Evolutionary conservation across 2,113 vertebrate genomes (phyloP).

Genomic region (Aphyosemion australe): DNA sequence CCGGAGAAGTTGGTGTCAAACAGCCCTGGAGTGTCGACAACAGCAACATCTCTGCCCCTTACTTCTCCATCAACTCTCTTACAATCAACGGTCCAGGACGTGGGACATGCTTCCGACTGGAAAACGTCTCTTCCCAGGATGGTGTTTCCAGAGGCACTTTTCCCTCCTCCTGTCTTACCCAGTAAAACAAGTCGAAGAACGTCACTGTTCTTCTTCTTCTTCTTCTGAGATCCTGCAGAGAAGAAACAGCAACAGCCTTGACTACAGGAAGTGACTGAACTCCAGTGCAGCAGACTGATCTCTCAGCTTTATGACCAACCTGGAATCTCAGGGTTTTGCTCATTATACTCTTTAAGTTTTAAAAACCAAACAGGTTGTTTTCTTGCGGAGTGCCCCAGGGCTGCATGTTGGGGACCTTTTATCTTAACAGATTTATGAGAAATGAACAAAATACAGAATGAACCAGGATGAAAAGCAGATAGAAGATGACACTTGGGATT

Average conservation of each 20-base stretch:
- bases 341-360: no score
- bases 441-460: no score
- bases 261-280: no score
- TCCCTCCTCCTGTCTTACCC: constrained; percentile 61
- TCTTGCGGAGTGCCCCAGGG: no score
- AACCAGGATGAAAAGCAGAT: no score
- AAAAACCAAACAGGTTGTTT: no score
- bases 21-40: constrained; percentile 73
- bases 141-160: constrained; percentile 64
- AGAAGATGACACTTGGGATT: background rate
- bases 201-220: constrained; percentile 11
- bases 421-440: no score
- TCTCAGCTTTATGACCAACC: no score
- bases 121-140: constrained; percentile 51
- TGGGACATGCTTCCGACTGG: background rate
- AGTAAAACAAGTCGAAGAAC: constrained; percentile 47
- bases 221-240: constrained; percentile 20
- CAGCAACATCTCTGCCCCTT: constrained; percentile 9
- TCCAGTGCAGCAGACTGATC: no score
- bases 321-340: no score
- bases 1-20: constrained; percentile 57
- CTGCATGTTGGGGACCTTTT: no score
- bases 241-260: constrained; percentile 11
- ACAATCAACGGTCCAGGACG: constrained; percentile 26
- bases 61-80: constrained; percentile 17